Evolutionary conservation across 2,888 invertebrate species (phyloP).

Genomic region (Apocheima hispidaria): DNA sequence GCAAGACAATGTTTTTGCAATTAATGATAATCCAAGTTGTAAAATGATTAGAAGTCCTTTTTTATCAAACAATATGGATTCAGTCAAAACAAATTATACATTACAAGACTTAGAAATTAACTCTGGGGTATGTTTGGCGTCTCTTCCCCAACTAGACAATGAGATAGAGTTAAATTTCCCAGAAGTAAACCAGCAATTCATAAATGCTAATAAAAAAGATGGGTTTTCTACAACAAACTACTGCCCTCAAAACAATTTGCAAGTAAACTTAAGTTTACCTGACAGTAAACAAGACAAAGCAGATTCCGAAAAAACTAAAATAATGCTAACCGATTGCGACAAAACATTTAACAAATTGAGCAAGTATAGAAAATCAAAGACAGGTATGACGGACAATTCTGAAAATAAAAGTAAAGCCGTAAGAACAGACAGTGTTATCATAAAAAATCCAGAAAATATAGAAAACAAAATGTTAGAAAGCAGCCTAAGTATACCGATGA

Average conservation of each 20-base stretch:
- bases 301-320: conserved; percentile 20
- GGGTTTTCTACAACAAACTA: neutral
- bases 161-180: conserved; percentile 81
- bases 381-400: conserved; percentile 45
- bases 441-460: conserved; percentile 78
- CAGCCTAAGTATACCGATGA: conserved; percentile 47
- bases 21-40: conserved; percentile 66
- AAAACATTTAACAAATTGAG: conserved; percentile 72
- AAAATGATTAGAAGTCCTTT: conserved; percentile 73
- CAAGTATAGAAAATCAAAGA: conserved; percentile 73
- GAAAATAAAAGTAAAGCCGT: conserved; percentile 52
- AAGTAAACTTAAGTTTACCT: conserved; percentile 2
- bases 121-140: conserved; percentile 77
- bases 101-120: conserved; percentile 78
- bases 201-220: conserved; percentile 77
- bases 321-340: conserved; percentile 51
- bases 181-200: conserved; percentile 83
- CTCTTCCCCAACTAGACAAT: conserved; percentile 77
- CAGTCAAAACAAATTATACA: conserved; percentile 69
- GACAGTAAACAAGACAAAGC: conserved; percentile 2
- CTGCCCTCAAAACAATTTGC: neutral
- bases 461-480: conserved; percentile 50
- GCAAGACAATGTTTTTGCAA: conserved; percentile 48
- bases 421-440: conserved; percentile 80
- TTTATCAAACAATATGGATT: conserved; percentile 56